Evolutionary conservation across 1,140 invertebrate species (phyloP).

Genomic region (Leptopilina clavipes): DNA sequence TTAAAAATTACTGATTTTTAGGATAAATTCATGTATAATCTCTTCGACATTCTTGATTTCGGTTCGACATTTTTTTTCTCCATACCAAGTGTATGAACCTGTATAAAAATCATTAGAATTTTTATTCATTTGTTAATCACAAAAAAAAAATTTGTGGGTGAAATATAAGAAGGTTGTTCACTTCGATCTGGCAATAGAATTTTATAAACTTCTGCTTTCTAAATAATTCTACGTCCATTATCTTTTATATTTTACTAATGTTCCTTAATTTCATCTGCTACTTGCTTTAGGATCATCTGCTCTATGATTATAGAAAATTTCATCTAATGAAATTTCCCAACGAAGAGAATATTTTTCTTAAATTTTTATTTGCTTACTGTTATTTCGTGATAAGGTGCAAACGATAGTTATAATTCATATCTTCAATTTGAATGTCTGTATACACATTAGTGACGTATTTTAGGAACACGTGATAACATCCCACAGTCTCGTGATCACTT

Average conservation of each 20-base stretch:
- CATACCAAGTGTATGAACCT: no score
- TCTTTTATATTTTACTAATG: no score
- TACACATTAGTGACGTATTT: neutral
- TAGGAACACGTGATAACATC: neutral
- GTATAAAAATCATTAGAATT: neutral
- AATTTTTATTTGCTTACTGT: neutral
- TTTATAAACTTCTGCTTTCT: neutral
- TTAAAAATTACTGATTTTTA: no score
- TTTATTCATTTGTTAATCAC: neutral
- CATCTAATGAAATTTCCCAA: no score
- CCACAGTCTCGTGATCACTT: no score
- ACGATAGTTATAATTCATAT: neutral
- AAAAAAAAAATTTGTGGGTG: neutral
- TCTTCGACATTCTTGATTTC: no score
- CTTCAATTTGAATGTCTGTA: neutral
- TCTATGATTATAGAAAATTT: no score
- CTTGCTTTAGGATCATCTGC: no score
- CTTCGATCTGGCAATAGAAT: neutral
- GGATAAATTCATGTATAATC: no score
- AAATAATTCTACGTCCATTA: neutral
- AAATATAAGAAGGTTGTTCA: neutral
- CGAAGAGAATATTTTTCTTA: no score
- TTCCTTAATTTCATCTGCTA: no score
- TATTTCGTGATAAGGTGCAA: neutral
- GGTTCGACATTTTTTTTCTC: no score